These are phyloP conservation scores for Chloropsis cyanopogon DNA, from an alignment of 2,113 vertebrate species.

Conservation along the genomic window DNA sequence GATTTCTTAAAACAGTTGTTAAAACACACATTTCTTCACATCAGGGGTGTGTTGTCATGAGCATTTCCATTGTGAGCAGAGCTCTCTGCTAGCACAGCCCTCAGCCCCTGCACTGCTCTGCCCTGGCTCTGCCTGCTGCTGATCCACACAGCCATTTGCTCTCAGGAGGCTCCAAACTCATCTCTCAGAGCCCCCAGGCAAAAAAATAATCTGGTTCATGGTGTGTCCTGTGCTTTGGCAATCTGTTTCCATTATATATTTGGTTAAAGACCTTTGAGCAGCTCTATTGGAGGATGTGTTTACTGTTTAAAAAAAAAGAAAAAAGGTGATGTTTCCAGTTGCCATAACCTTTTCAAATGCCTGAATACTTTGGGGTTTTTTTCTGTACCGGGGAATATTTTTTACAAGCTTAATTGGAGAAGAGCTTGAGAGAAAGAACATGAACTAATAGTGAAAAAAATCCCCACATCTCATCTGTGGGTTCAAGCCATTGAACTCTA, in stretches of 20 bases:
- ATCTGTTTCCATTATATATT: background rate
- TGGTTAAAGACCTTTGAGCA: background rate
- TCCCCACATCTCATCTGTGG: background rate
- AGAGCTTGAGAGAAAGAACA: background rate
- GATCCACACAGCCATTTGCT: background rate
- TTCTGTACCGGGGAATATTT: background rate
- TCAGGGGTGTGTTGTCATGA: too few species aligned
- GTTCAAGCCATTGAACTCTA: background rate
- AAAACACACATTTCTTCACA: background rate
- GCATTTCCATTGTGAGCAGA: background rate
- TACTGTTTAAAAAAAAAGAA: too few species aligned
- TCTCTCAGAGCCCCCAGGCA: background rate
- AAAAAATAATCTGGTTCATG: background rate
- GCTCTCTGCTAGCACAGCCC: background rate
- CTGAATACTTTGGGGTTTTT: background rate
- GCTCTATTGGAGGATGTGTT: accelerated
- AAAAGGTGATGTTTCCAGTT: background rate
- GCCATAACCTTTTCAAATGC: background rate
- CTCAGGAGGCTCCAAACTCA: background rate
- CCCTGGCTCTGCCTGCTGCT: background rate
- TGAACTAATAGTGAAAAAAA: background rate
- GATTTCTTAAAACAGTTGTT: background rate
- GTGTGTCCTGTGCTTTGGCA: accelerated
- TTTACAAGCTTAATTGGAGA: background rate
- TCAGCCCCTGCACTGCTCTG: background rate